Percentiles rank a stretch among this genome's conserved stretches.
These are phyloP conservation scores for Lampropteryx suffumata DNA, from an alignment of 2,888 invertebrate species.

Conservation along the genomic window DNA sequence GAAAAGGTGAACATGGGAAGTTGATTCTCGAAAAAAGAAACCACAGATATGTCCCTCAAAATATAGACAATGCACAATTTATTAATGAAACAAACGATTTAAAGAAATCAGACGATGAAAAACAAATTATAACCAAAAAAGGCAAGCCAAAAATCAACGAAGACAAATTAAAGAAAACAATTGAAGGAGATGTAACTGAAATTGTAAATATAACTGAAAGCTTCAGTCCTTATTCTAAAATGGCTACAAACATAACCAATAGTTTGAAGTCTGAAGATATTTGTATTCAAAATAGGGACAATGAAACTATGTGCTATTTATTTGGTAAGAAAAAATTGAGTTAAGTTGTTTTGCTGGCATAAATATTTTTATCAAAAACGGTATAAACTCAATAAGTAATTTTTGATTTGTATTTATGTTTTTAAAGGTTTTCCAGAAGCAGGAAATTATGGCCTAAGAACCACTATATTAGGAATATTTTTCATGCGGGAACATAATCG, in stretches of 20 bases:
- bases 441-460: conserved; percentile 60
- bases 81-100: neutral
- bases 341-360: too few relatives aligned
- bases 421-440: conserved; percentile 51
- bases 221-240: neutral
- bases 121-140: neutral
- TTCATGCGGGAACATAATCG: conserved; percentile 69
- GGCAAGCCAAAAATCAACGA: neutral
- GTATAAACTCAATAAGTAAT: too few relatives aligned
- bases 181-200: neutral
- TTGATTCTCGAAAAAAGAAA: conserved; percentile 53
- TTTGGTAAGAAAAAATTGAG: conserved; percentile 62
- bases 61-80: conserved; percentile 30
- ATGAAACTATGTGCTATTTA: conserved; percentile 54
- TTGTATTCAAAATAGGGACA: conserved; percentile 51
- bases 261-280: conserved; percentile 27
- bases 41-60: conserved; percentile 48
- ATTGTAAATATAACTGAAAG: conserved; percentile 18
- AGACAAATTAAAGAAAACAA: neutral
- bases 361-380: too few relatives aligned
- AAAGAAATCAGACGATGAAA: neutral
- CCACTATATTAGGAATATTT: conserved; percentile 58
- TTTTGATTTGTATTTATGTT: neutral
- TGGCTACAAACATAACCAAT: neutral
- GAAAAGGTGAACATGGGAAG: conserved; percentile 53